Evolutionary conservation across 2,797 vertebrate genomes (phyloP), one percentile per base, ranked within the genome.

Genomic region (Rhinichthys osculus): DNA sequence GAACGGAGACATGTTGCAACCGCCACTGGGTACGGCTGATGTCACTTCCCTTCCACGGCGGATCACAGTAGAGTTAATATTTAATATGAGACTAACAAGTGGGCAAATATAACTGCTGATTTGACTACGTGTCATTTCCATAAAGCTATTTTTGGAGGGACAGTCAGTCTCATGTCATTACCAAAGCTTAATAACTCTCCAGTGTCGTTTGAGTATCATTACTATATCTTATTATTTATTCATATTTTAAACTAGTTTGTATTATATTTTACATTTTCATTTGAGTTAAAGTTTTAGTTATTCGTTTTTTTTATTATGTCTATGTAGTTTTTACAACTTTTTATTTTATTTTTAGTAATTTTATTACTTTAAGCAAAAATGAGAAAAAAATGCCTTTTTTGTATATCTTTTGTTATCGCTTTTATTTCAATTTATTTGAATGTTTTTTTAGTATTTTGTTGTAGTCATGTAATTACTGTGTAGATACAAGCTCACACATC

Each of bases 1-100:
- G 94, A 96, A 96, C n/a, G 97, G 97, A 80, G 97, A 97, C 78
- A 98, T 99, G 97, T 95, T 99, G 89, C 98, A 99, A 90, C 98
- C 98, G 6, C 98, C 98, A 0, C 94, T 99, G 73, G 98, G 98
- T 99, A 94, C 93, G 94, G 17, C 23, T 47, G 54, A 64, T 35
- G n/a, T 86, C 50, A 42, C 47, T 44, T 80, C 27, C 82, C n/a
- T 10, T 30, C 54, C 9, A 27, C 47, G 8, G 54, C 30, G 23
- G n/a, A n/a, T 59, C 50, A 17, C 21, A 77, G 30, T 5, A 14
- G 73, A 40, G 76, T 78, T 40, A 6, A 30, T 64, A 16, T 10
- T 78, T 78, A 30, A 40, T 42, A 78, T 17, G 76, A 40, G 52
- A 40, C 52, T 7, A 23, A 76, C 50, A 57, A n/a, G 21, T 62